These are phyloP conservation scores for Danio tinwini DNA, from an alignment of 2,797 vertebrate genomes.

Conservation along the genomic window DNA sequence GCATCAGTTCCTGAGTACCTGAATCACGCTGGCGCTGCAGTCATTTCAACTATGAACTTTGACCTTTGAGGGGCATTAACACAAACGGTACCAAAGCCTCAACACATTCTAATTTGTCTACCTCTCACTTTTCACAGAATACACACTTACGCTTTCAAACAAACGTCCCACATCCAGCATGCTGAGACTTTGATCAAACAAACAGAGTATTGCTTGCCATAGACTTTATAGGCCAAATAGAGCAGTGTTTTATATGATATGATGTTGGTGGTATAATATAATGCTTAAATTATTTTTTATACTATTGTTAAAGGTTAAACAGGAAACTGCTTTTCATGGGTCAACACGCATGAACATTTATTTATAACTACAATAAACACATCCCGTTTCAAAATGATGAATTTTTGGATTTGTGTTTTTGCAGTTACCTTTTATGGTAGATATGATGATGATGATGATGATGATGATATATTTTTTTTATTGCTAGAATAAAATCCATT, in stretches of 20 bases:
- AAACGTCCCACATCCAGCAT: conserved; percentile 2
- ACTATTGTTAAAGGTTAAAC: conserved; percentile 23
- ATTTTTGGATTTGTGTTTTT: not conserved
- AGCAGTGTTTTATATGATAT: conserved; percentile 44
- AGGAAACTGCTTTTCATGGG: conserved; percentile 28
- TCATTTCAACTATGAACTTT: conserved; percentile 81
- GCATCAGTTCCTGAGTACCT: conserved; percentile 62
- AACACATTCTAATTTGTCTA: not conserved
- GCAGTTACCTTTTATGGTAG: not conserved
- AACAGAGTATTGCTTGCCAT: conserved; percentile 16
- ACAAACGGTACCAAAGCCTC: conserved; percentile 43
- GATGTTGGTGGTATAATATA: conserved; percentile 40
- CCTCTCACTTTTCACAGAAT: conserved; percentile 26
- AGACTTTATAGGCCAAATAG: conserved; percentile 52
- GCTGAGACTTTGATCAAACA: not conserved
- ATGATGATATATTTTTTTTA: not conserved
- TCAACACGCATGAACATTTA: not conserved
- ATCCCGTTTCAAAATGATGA: not conserved
- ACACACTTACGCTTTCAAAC: not conserved
- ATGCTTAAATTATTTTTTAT: conserved; percentile 64
- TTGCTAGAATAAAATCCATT: not conserved
- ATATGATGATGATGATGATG: not conserved
- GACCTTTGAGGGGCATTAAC: conserved; percentile 70
- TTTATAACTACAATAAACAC: conserved; percentile 25
- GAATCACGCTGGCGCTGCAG: conserved; percentile 64